phyloP scores from a whole-genome alignment of 2,113 vertebrate species.

The Crotalus tigris region DNA sequence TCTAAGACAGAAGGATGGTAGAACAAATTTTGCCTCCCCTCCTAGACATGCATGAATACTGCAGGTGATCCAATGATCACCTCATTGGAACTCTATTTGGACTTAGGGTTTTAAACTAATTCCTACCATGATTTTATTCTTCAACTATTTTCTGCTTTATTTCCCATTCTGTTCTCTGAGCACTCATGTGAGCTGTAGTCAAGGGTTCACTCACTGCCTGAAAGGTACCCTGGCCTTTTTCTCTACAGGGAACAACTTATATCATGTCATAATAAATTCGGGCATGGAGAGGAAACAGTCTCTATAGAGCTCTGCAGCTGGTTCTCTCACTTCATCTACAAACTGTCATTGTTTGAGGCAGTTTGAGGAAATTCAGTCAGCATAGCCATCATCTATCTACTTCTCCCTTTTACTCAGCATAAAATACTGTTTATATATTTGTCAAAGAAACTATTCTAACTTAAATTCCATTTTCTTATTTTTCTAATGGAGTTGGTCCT shows the following conservation, averaged over 20 bases:
- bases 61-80: background rate
- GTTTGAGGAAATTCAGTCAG: slow-evolving; percentile 37
- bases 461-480: slow-evolving; percentile 55
- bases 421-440: slow-evolving; percentile 58
- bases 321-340: slow-evolving; percentile 37
- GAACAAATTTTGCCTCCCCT: background rate
- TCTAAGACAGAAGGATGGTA: background rate
- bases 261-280: slow-evolving; percentile 53
- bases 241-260: slow-evolving; percentile 21
- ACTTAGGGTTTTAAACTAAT: background rate
- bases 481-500: slow-evolving; percentile 58
- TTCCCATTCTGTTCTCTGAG: fast-evolving
- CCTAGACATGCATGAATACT: background rate
- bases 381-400: slow-evolving; percentile 34
- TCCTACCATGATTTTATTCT: background rate
- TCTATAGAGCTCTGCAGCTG: slow-evolving; percentile 12
- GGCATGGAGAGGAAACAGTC: background rate
- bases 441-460: slow-evolving; percentile 43
- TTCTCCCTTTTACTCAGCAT: slow-evolving; percentile 58
- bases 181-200: slow-evolving; percentile 30
- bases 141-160: slow-evolving; percentile 20
- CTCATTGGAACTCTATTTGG: background rate
- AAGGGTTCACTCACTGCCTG: slow-evolving; percentile 39
- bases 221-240: slow-evolving; percentile 23
- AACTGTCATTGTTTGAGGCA: slow-evolving; percentile 34